Conservation (phyloP, 1,140 invertebrate species). For the Zeugodacus cucurbitae region DNA sequence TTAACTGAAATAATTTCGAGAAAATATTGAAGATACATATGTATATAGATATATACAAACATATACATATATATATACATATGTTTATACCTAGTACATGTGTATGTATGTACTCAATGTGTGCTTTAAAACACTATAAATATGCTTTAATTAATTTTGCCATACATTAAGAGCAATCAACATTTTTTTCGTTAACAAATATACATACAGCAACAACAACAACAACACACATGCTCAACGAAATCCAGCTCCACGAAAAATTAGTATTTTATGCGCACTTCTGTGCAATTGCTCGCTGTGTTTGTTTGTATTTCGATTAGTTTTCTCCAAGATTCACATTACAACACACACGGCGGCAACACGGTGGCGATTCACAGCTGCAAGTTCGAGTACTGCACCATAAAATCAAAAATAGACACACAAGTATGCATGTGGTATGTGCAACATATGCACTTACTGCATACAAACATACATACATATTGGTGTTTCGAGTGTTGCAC, state of each 20-base stretch:
- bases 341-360: neutral
- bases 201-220: too few species aligned
- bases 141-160: too few species aligned
- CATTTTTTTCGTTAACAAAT: too few species aligned
- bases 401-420: constrained; percentile 26
- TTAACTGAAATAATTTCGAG: too few species aligned
- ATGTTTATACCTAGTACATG: neutral
- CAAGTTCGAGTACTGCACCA: neutral
- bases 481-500: neutral
- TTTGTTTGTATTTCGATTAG: neutral
- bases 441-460: constrained; percentile 8
- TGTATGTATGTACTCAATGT: neutral
- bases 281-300: neutral
- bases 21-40: neutral
- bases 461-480: neutral
- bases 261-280: neutral
- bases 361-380: neutral
- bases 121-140: too few species aligned
- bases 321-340: constrained; percentile 1
- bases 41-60: too few species aligned
- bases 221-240: neutral
- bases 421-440: constrained; percentile 28
- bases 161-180: too few species aligned
- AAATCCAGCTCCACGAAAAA: neutral
- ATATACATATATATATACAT: neutral